phyloP scores from a whole-genome alignment of 2,888 invertebrate genomes.

The Euplagia quadripunctaria region DNA sequence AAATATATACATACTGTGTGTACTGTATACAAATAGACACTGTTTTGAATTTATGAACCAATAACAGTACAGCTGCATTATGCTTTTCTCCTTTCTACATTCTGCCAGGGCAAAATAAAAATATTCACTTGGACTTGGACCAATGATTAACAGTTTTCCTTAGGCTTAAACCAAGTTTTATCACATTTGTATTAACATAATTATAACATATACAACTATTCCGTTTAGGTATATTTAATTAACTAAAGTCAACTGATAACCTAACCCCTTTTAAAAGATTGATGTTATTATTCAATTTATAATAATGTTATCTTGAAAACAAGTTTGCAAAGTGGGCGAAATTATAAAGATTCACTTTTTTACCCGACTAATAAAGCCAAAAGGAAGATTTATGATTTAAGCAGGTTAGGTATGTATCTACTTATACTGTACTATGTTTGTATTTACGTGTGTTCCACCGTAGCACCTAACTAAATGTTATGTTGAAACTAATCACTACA shows the following conservation, averaged over 20 bases:
- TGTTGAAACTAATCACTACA: too few species aligned
- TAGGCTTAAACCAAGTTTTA: neutral
- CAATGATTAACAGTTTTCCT: constrained; percentile 4
- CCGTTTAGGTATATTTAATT: constrained; percentile 25
- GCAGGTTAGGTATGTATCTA: too few species aligned
- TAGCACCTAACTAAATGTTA: too few species aligned
- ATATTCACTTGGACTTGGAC: too few species aligned
- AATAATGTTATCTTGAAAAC: constrained; percentile 15
- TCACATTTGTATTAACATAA: neutral
- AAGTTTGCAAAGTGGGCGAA: neutral
- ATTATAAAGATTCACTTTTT: neutral
- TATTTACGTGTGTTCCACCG: too few species aligned
- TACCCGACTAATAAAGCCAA: neutral
- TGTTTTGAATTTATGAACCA: too few species aligned
- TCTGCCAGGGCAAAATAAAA: neutral
- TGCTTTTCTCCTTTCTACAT: neutral
- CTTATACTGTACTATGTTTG: too few species aligned
- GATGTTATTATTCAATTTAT: constrained; percentile 26
- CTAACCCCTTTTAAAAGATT: constrained; percentile 32
- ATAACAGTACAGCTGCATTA: neutral
- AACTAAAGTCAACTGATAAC: constrained; percentile 40
- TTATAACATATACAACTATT: neutral
- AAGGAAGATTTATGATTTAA: neutral
- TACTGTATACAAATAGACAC: too few species aligned
- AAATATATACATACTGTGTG: too few species aligned